A percentile compares a stretch with the other conserved stretches of the same genome.
Evolutionary conservation across 1,140 invertebrate genomes (phyloP).

Genomic region (Drosophila subobscura): DNA sequence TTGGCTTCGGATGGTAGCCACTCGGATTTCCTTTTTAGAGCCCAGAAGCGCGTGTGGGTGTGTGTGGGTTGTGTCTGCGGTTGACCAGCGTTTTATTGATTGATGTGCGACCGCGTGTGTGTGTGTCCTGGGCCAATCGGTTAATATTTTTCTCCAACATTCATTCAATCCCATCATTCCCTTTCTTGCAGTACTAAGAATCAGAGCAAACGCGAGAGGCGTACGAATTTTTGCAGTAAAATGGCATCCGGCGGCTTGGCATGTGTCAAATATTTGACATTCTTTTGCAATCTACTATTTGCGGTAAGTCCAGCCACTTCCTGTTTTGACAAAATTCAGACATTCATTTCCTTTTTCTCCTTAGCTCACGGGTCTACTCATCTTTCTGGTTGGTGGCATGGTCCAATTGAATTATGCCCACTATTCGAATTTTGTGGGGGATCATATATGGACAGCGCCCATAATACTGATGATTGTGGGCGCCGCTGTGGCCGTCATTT

Average conservation of each 20-base stretch:
- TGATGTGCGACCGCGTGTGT: constrained; percentile 28
- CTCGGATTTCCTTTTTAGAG: constrained; percentile 17
- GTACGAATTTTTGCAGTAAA: constrained; percentile 42
- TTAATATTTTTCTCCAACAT: constrained; percentile 35
- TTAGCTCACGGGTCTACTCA: constrained; percentile 90
- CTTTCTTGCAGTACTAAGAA: constrained; percentile 35
- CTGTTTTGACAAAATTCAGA: neutral
- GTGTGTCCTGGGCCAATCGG: constrained; percentile 35
- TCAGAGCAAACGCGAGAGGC: constrained; percentile 12
- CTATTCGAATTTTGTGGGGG: constrained; percentile 88
- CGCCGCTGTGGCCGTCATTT: constrained; percentile 91
- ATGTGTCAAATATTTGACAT: constrained; percentile 92
- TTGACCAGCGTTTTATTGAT: constrained; percentile 64
- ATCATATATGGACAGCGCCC: constrained; percentile 88
- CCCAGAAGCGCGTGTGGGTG: constrained; percentile 13
- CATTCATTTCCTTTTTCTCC: constrained; percentile 62
- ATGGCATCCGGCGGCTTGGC: constrained; percentile 88
- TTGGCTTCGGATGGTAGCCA: constrained; percentile 46
- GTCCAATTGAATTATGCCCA: constrained; percentile 87
- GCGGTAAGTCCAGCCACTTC: constrained; percentile 87
- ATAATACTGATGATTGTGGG: constrained; percentile 93
- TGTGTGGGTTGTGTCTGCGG: constrained; percentile 20
- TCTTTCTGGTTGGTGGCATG: constrained; percentile 89
- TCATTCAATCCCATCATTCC: constrained; percentile 15
- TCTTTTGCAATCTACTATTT: constrained; percentile 93